Percentiles rank a stretch among this genome's conserved stretches.
Evolutionary conservation across 2,113 vertebrate genomes (phyloP).

Genomic region (Alaudala cheleensis): DNA sequence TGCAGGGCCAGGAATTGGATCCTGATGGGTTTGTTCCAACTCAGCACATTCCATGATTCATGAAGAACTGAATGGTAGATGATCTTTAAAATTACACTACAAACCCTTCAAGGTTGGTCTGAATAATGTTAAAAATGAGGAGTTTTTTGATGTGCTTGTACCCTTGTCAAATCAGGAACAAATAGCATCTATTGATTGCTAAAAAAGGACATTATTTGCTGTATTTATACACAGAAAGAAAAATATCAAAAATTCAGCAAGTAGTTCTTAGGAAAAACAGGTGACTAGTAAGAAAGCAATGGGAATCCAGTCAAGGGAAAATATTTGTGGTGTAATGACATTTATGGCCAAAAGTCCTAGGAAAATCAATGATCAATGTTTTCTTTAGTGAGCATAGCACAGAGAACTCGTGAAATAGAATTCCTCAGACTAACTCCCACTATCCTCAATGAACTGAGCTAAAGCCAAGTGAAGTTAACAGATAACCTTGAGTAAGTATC

Average conservation of each 20-base stretch:
- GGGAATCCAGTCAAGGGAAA: conserved; percentile 47
- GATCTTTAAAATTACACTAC: background rate
- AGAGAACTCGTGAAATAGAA: background rate
- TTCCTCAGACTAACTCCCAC: background rate
- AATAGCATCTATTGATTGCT: background rate
- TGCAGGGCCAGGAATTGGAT: background rate
- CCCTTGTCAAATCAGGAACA: background rate
- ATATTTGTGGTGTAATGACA: conserved; percentile 9
- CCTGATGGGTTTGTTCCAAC: background rate
- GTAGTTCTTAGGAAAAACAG: conserved; percentile 40
- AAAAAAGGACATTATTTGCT: background rate
- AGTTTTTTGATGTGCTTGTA: background rate
- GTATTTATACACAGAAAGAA: background rate
- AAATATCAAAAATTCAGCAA: background rate
- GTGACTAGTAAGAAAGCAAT: conserved; percentile 22
- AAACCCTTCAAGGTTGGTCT: background rate
- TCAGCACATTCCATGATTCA: background rate
- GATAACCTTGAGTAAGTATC: background rate
- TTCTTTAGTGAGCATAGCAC: background rate
- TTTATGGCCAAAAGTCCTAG: conserved; percentile 6
- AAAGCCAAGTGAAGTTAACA: background rate
- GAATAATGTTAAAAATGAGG: background rate
- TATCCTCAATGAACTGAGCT: background rate
- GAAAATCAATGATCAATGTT: conserved; percentile 31
- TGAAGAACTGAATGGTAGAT: background rate